phyloP scores from a whole-genome alignment of 2,113 vertebrate genomes.

The Acinonyx jubatus region DNA sequence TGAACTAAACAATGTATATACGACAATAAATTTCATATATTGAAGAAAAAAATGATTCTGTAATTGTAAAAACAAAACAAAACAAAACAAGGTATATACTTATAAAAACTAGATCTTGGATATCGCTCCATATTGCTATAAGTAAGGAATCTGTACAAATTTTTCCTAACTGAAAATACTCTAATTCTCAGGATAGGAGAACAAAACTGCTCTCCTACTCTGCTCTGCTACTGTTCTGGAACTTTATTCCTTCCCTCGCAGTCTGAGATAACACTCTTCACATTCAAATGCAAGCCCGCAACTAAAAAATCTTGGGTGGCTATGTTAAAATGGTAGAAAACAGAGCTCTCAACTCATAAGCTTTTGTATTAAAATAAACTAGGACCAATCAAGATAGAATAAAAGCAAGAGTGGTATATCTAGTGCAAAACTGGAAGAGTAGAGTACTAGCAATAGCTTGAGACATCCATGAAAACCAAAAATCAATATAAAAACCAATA shows the following conservation, averaged over 20 bases:
- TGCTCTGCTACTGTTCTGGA: not conserved
- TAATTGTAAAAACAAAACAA: too few relatives aligned
- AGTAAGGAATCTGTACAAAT: not conserved
- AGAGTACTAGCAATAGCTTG: not conserved
- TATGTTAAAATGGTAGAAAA: not conserved
- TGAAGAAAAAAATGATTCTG: too few relatives aligned
- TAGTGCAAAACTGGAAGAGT: not conserved
- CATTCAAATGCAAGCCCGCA: not conserved
- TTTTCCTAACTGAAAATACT: not conserved
- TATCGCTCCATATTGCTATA: not conserved
- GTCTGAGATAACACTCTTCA: not conserved
- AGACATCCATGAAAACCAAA: not conserved
- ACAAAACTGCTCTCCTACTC: not conserved
- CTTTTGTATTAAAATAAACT: constrained; percentile 37
- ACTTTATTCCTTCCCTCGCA: not conserved
- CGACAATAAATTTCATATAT: too few relatives aligned
- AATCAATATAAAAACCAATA: not conserved
- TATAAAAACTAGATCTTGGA: not conserved
- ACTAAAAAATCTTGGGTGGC: not conserved
- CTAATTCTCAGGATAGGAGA: not conserved
- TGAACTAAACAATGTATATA: not conserved
- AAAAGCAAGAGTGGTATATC: not conserved
- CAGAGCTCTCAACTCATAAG: not conserved
- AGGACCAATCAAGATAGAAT: not conserved
- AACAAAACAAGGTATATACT: not conserved